These are phyloP conservation scores for Melanogrammus aeglefinus DNA, from an alignment of 2,797 vertebrate species.

Conservation along the genomic window DNA sequence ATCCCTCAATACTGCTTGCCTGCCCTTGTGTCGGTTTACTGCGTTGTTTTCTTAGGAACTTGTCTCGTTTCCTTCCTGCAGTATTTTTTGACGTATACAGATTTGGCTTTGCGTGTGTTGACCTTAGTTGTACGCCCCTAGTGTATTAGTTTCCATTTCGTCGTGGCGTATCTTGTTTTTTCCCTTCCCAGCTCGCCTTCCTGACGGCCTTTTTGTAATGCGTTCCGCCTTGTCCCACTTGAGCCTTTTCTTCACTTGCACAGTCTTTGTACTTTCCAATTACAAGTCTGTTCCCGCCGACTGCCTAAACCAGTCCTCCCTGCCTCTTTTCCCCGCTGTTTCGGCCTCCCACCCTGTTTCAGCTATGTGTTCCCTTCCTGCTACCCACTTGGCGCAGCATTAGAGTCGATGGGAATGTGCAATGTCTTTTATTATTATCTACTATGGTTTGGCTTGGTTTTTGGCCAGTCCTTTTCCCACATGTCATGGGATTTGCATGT, in stretches of 20 bases:
- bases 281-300: neutral
- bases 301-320: neutral
- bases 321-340: neutral
- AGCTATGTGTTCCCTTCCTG: neutral
- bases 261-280: neutral
- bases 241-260: neutral
- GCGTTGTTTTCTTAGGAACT: neutral
- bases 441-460: neutral
- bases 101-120: neutral
- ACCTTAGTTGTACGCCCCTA: neutral
- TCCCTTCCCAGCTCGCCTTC: neutral
- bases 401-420: neutral
- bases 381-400: neutral
- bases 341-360: neutral
- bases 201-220: neutral
- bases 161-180: neutral
- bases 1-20: neutral
- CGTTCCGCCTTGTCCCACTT: neutral
- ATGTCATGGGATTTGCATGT: neutral
- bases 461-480: neutral
- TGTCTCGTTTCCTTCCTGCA: neutral
- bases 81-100: neutral
- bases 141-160: neutral
- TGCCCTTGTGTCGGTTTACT: neutral
- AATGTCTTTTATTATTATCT: neutral